phyloP scores from a whole-genome alignment of 2,113 vertebrate genomes.

The Triplophysa siluroides region DNA sequence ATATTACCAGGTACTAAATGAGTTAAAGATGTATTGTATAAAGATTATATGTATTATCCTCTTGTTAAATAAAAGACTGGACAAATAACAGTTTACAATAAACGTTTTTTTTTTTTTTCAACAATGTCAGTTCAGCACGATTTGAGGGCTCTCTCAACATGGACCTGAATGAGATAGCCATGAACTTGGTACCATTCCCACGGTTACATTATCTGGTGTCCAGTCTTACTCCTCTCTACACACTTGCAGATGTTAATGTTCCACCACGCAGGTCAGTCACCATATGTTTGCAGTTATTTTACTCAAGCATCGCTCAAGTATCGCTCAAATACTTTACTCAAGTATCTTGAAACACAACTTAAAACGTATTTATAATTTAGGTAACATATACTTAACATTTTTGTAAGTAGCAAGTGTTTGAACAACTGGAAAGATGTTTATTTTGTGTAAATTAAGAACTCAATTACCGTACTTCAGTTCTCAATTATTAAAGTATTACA shows the following conservation, averaged over 20 bases:
- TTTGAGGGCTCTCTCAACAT: slow-evolving; percentile 97
- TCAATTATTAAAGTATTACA: too few relatives aligned
- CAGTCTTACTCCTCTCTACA: slow-evolving; percentile 92
- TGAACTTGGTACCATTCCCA: slow-evolving; percentile 97
- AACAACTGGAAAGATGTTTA: too few relatives aligned
- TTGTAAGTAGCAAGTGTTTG: too few relatives aligned
- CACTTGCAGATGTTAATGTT: slow-evolving; percentile 83
- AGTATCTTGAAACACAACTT: not conserved
- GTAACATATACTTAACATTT: too few relatives aligned
- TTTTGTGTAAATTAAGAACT: too few relatives aligned
- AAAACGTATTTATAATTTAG: too few relatives aligned
- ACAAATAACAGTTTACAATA: not conserved
- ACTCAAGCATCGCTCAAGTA: not conserved
- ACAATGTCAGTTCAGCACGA: slow-evolving; percentile 84
- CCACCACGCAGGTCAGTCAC: slow-evolving; percentile 82
- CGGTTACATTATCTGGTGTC: slow-evolving; percentile 92
- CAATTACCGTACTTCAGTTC: too few relatives aligned
- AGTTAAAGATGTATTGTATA: too few relatives aligned
- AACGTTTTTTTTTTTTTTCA: not conserved
- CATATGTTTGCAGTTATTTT: slow-evolving; percentile 28
- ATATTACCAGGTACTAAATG: slow-evolving; percentile 84
- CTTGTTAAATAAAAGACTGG: too few relatives aligned
- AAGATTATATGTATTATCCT: too few relatives aligned
- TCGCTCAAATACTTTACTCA: too few relatives aligned
- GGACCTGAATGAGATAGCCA: slow-evolving; percentile 96